Conservation (phyloP, 2,888 invertebrate genomes). For the Apotomis capreana region DNA sequence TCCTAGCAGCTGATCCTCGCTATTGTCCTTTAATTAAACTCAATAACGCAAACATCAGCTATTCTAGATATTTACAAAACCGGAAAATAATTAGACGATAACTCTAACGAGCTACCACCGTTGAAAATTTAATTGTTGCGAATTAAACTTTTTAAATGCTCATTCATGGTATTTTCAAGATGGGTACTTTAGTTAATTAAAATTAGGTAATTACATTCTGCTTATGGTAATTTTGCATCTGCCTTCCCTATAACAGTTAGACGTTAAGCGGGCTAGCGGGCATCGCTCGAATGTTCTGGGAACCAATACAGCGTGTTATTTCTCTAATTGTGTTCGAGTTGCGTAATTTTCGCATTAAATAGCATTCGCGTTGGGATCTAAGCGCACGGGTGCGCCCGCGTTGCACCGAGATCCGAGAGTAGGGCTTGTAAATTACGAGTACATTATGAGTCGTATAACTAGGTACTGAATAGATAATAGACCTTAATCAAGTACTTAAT, state of each 20-base stretch:
- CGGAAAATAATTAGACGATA: slow-evolving; percentile 33
- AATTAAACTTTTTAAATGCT: slow-evolving; percentile 7
- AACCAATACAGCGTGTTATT: slow-evolving; percentile 36
- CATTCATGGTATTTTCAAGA: not conserved
- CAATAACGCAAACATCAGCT: slow-evolving; percentile 51
- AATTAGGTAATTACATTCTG: slow-evolving; percentile 12
- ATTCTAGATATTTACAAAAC: slow-evolving; percentile 39
- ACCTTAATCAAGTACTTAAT: not conserved
- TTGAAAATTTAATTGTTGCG: slow-evolving; percentile 32
- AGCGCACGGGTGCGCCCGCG: slow-evolving; percentile 49
- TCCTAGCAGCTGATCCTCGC: slow-evolving; percentile 72
- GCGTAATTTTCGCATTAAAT: slow-evolving; percentile 42
- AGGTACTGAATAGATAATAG: slow-evolving; percentile 7
- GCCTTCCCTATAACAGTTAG: slow-evolving; percentile 7
- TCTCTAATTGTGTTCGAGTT: slow-evolving; percentile 47
- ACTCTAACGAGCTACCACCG: slow-evolving; percentile 27
- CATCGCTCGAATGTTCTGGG: slow-evolving; percentile 19
- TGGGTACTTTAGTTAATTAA: not conserved
- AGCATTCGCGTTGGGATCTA: slow-evolving; percentile 41
- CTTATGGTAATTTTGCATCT: slow-evolving; percentile 26
- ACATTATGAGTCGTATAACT: not conserved
- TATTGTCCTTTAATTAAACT: slow-evolving; percentile 73
- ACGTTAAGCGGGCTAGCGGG: not conserved
- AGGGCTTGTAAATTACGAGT: slow-evolving; percentile 23
- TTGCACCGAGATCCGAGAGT: slow-evolving; percentile 46